These are phyloP conservation scores for Lasioglossum malachurum DNA, from an alignment of 2,888 invertebrate species.

Conservation along the genomic window DNA sequence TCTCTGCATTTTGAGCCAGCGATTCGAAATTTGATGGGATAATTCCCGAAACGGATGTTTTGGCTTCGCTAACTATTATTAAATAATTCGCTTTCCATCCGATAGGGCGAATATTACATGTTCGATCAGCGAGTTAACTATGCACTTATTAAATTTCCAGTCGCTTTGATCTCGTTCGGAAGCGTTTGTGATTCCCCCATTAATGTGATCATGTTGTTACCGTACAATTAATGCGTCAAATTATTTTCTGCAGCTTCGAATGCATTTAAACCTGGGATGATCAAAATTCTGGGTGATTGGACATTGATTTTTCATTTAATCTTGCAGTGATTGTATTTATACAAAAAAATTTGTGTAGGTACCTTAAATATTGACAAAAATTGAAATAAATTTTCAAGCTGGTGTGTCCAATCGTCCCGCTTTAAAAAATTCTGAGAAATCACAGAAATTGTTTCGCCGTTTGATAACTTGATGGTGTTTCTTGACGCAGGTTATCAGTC, in stretches of 20 bases:
- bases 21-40: conserved; percentile 37
- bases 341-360: background rate
- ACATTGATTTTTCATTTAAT: background rate
- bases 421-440: background rate
- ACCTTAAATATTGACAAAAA: background rate
- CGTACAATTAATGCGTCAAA: background rate
- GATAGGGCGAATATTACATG: background rate
- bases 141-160: background rate
- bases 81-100: conserved; percentile 30
- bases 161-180: background rate
- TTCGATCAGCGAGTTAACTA: background rate
- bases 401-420: background rate
- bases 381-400: background rate
- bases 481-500: conserved; percentile 88
- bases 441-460: background rate
- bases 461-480: background rate
- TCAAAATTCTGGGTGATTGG: background rate
- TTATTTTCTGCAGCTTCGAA: background rate
- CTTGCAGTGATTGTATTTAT: background rate
- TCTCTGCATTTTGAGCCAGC: background rate
- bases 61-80: conserved; percentile 19
- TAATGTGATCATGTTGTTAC: background rate
- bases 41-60: conserved; percentile 20
- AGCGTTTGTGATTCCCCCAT: background rate
- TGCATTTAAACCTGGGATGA: background rate